Conservation (phyloP, 2,797 vertebrate species). For the Benthosema pterotum region DNA sequence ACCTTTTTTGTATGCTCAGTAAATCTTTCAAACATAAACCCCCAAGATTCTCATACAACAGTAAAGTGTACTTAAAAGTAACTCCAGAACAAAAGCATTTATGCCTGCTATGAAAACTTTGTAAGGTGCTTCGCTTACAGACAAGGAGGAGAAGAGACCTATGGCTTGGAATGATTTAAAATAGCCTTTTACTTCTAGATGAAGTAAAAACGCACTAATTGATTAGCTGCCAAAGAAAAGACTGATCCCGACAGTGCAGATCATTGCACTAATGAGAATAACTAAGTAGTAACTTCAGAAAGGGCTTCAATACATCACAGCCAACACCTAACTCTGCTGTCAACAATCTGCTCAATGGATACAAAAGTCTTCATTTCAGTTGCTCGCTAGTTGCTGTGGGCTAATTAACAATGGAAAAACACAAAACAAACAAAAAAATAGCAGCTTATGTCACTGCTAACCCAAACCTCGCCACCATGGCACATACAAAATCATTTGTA, state of each 20-base stretch:
- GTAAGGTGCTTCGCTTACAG: slow-evolving; percentile 22
- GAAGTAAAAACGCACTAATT: slow-evolving; percentile 59
- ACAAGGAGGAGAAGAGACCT: slow-evolving; percentile 32
- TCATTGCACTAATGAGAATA: slow-evolving; percentile 51
- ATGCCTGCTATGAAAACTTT: slow-evolving; percentile 29
- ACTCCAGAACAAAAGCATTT: slow-evolving; percentile 30
- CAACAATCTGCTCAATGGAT: slow-evolving; percentile 9
- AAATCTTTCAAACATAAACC: slow-evolving; percentile 2
- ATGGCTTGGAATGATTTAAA: slow-evolving; percentile 69
- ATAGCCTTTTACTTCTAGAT: slow-evolving; percentile 43
- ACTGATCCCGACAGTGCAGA: slow-evolving; percentile 48
- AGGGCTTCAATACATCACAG: slow-evolving; percentile 21
- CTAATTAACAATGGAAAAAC: too few relatives aligned
- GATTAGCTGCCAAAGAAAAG: slow-evolving; percentile 72
- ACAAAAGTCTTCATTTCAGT: too few relatives aligned
- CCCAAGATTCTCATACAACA: slow-evolving; percentile 16
- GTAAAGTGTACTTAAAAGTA: slow-evolving; percentile 28
- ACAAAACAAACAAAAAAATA: background rate
- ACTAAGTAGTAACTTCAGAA: slow-evolving; percentile 17
- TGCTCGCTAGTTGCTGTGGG: too few relatives aligned
- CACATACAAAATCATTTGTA: slow-evolving; percentile 34
- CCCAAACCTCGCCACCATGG: slow-evolving; percentile 56
- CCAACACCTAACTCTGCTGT: slow-evolving; percentile 15
- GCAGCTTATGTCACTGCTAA: slow-evolving; percentile 22
- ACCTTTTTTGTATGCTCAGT: background rate